These are phyloP conservation scores for Gonocerus acuteangulatus DNA, from an alignment of 2,888 invertebrate species.

Conservation along the genomic window DNA sequence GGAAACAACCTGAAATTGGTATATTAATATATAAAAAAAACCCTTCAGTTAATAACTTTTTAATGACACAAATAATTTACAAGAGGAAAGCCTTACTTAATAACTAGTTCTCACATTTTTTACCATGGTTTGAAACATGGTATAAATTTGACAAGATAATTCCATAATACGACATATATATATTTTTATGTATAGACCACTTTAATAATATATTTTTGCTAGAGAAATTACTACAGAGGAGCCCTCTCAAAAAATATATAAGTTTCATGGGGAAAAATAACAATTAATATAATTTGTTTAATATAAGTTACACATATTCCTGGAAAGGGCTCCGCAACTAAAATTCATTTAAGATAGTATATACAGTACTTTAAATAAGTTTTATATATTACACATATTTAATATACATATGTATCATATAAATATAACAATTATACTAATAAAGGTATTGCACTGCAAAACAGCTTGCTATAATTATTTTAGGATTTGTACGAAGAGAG, in stretches of 20 bases:
- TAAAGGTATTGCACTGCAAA: constrained; percentile 19
- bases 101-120: constrained; percentile 1
- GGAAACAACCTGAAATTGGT: too few species aligned
- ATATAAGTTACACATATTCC: background rate
- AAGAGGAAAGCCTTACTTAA: constrained; percentile 10
- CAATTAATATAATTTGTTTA: constrained; percentile 2
- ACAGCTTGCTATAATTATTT: constrained; percentile 9
- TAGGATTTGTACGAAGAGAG: constrained; percentile 14
- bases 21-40: too few species aligned
- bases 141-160: background rate
- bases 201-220: constrained; percentile 7
- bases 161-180: constrained; percentile 1
- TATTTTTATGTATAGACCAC: constrained; percentile 10
- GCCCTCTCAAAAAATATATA: constrained; percentile 3
- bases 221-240: constrained; percentile 12
- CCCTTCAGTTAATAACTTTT: background rate
- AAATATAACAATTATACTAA: constrained; percentile 21
- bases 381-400: background rate
- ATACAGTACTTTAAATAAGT: background rate
- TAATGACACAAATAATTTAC: constrained; percentile 27
- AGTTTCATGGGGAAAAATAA: constrained; percentile 2
- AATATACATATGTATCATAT: background rate
- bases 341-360: constrained; percentile 16
- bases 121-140: background rate
- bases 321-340: constrained; percentile 10